Base-by-base conservation (phyloP, 1,140 invertebrate genomes). In the Lutraria rhynchaena region DNA sequence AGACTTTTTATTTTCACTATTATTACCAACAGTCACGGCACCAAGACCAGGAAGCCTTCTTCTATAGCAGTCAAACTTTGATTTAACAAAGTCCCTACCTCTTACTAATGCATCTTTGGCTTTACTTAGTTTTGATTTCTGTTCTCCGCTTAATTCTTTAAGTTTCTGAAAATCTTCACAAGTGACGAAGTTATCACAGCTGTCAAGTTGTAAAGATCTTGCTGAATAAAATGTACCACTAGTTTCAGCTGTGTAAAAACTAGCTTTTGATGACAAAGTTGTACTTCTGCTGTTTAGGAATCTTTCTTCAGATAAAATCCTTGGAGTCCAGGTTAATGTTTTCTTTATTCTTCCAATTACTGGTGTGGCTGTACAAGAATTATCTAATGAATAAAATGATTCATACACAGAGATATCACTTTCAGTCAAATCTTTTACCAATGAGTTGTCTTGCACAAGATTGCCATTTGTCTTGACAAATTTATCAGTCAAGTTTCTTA, bases 191-290 rank as follows among this genome's bases (percentile, higher is more conserved):
- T 77, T 77, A 65, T 77, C 75, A 44, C 60, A 77, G 44, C 75
- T 77, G 19, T 77, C 75, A 33, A 65, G 75, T 37, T 77, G 75
- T 51, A 77, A 67, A 11, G 75, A 77, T 46, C 60, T 24, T 13
- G 75, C 75, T 1, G 75, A 77, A 29, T 49, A 77, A 29, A 77
- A 77, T 22, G 75, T 77, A 17, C 75, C 75, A 24, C 75, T 77
- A n/a, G 75, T 77, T 53, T 77, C 75, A 41, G 75, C 75, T 41
- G 75, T 77, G 53, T 77, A 77, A 67, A 77, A 77, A 57, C 75
- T 77, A 9, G 27, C 58, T 24, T 53, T 29, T 1, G 75, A 77
- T 17, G 51, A 75, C 9, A 58, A 24, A 27, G 53, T 58, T 53
- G 60, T 67, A 44, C 75, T 77, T 33, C 46, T 44, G 41, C 61